Evolutionary conservation across 1,140 invertebrate species (phyloP), one percentile per base, ranked within the genome.

Genomic region (Meloidogyne floridensis): DNA sequence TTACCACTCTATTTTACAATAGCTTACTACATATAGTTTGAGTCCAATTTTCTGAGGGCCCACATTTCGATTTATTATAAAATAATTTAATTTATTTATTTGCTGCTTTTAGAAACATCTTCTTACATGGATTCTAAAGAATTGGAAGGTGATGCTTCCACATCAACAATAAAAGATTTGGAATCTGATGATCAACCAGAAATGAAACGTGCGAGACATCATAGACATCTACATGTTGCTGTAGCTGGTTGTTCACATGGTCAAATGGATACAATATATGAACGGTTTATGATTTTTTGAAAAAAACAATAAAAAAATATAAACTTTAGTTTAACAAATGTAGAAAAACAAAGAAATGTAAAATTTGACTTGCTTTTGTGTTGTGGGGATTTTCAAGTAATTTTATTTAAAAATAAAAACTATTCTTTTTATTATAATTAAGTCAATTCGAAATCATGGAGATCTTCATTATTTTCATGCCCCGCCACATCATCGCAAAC

Each of bases 171-270:
- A 20, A 5, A 54, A 77, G 75, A 32, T 7, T 59, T 13, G n/a
- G 59, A 65, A 65, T 4, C 3, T n/a, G 59, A 65, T 65, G 59
- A 8, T n/a, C 4, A 65, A 65, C 77, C 77, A 18, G n/a, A 15
- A 47, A n/a, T 71, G 2, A 80, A 80, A 51, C 69, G 77, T 11
- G 15, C 42, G 1, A 7, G 56, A 9, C 72, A 80, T 20, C 43
- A 80, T 13, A 20, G 80, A 32, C 15, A 11, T 15, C 51, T 83
- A 51, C 18, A n/a, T 42, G 15, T 98, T 74, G 97, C 96, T 7
- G 92, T 99, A 0, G 96, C 97, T 93, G 97, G 97, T 77, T 99
- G 97, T 92, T 94, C 95, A 86, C 97, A 99, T 92, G 97, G 97
- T 3, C 95, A 98, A 90, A 91, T 99, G 80, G 96, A 98, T 86